Conservation (phyloP, 2,888 invertebrate genomes). For the Drosophila niveifrons region DNA sequence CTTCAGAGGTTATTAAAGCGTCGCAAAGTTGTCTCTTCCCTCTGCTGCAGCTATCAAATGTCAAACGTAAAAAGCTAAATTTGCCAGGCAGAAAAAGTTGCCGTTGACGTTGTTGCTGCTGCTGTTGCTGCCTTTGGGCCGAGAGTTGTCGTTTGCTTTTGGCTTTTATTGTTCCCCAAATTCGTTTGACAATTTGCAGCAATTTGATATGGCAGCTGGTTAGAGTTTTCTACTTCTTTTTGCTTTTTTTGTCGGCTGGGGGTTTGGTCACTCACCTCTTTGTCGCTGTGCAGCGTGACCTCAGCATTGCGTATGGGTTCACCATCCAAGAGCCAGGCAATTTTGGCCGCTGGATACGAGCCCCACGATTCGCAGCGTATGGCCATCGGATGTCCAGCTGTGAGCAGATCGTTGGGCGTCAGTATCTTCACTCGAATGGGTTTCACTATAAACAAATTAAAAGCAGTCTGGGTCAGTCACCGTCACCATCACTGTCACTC, state of each 20-base stretch:
- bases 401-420: slow-evolving; percentile 89
- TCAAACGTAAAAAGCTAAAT: slow-evolving; percentile 63
- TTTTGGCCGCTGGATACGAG: slow-evolving; percentile 93
- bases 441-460: slow-evolving; percentile 88
- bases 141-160: slow-evolving; percentile 1
- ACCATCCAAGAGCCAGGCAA: slow-evolving; percentile 92
- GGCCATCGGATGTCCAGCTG: slow-evolving; percentile 90
- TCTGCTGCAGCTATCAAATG: slow-evolving; percentile 67
- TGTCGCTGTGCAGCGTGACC: slow-evolving; percentile 87
- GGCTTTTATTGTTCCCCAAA: slow-evolving; percentile 13
- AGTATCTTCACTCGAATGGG: slow-evolving; percentile 91
- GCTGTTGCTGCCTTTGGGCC: slow-evolving; percentile 1
- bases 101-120: slow-evolving; percentile 23
- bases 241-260: background rate
- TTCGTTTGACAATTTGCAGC: slow-evolving; percentile 32
- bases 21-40: slow-evolving; percentile 35
- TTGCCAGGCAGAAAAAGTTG: slow-evolving; percentile 35
- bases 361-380: slow-evolving; percentile 93
- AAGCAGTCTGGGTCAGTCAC: background rate
- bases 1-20: slow-evolving; percentile 59
- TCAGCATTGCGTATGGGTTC: slow-evolving; percentile 88
- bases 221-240: background rate
- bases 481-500: too few relatives aligned
- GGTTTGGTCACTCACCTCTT: slow-evolving; percentile 77
- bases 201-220: slow-evolving; percentile 29